These are phyloP conservation scores for Acrobasis repandana DNA, from an alignment of 2,888 invertebrate genomes.

Conservation along the genomic window DNA sequence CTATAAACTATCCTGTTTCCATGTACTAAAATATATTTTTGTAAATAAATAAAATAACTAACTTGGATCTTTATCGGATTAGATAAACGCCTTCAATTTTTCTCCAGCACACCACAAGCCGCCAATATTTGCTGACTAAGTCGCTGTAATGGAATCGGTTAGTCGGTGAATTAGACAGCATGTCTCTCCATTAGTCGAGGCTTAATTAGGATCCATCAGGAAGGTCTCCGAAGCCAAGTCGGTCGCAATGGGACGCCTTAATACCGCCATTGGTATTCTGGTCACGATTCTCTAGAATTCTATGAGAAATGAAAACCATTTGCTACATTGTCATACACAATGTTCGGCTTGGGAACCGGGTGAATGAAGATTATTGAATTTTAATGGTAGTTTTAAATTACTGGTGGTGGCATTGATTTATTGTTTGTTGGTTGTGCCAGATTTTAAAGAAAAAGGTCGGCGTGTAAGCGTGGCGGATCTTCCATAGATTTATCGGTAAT, in stretches of 20 bases:
- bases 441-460: no score
- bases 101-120: constrained; percentile 14
- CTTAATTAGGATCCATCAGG: constrained; percentile 67
- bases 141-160: constrained; percentile 41
- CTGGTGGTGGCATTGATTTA: background rate
- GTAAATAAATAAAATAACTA: background rate
- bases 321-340: constrained; percentile 55
- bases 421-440: background rate
- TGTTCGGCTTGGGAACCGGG: constrained; percentile 23
- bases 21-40: no score
- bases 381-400: constrained; percentile 7
- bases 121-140: constrained; percentile 32
- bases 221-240: constrained; percentile 62
- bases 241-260: constrained; percentile 55
- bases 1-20: no score
- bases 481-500: no score
- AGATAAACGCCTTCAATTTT: constrained; percentile 1
- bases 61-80: background rate
- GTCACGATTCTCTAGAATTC: constrained; percentile 67
- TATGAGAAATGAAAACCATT: constrained; percentile 66
- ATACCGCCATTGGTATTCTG: constrained; percentile 68
- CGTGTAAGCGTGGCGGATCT: no score
- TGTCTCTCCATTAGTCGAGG: constrained; percentile 63
- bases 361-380: constrained; percentile 10
- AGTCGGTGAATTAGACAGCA: constrained; percentile 47